phyloP scores from a whole-genome alignment of 2,888 invertebrate genomes.

The Rhamnusium bicolor region DNA sequence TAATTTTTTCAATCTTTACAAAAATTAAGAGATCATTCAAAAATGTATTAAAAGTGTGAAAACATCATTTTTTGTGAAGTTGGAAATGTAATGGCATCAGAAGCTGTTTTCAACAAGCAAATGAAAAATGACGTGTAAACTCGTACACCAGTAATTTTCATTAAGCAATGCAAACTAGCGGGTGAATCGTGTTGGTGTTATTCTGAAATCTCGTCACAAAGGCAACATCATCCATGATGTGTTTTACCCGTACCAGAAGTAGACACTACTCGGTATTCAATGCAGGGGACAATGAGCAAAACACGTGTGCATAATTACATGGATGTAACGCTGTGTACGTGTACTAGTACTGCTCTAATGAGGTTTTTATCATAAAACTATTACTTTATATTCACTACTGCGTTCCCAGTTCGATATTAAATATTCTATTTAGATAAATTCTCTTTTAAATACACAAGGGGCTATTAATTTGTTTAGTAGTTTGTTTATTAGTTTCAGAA shows the following conservation, averaged over 20 bases:
- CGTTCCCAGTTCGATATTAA: constrained; percentile 6
- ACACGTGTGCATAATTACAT: constrained; percentile 37
- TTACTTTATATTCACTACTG: not conserved
- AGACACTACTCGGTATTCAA: constrained; percentile 28
- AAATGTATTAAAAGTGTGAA: not conserved
- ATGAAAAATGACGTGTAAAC: constrained; percentile 51
- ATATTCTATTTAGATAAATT: constrained; percentile 19
- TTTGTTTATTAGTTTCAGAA: too few relatives aligned
- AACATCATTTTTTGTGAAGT: not conserved
- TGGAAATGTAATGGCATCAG: constrained; percentile 35
- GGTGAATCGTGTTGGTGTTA: not conserved
- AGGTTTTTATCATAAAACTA: constrained; percentile 19
- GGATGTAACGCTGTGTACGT: constrained; percentile 14
- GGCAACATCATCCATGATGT: not conserved
- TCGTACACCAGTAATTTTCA: constrained; percentile 47
- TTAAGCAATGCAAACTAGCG: constrained; percentile 45
- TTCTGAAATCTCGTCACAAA: constrained; percentile 12
- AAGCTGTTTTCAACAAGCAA: constrained; percentile 33
- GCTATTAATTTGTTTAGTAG: not conserved
- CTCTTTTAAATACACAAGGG: not conserved
- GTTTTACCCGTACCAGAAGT: not conserved
- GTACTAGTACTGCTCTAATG: constrained; percentile 22
- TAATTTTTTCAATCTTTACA: too few relatives aligned
- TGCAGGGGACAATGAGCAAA: constrained; percentile 29
- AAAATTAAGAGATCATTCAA: too few relatives aligned